phyloP scores from a whole-genome alignment of 1,140 invertebrate species.

The Zaprionus taronus region DNA sequence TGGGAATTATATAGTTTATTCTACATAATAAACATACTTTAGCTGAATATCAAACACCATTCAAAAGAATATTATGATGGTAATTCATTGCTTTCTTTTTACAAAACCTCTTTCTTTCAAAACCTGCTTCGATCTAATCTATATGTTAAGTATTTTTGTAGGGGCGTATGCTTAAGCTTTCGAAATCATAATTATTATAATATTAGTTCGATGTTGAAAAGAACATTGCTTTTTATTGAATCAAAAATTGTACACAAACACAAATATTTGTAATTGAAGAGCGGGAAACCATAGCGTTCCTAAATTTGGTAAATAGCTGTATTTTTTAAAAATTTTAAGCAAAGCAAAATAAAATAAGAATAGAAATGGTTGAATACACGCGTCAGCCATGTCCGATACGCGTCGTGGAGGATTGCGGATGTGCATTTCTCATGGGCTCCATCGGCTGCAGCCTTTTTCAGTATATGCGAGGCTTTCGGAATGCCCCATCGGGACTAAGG shows the following conservation, averaged over 20 bases:
- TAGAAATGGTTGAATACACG: conserved; percentile 61
- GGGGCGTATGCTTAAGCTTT: not conserved
- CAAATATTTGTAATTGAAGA: conserved; percentile 8
- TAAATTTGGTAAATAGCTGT: conserved; percentile 25
- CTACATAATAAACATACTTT: too few relatives aligned
- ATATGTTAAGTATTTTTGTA: not conserved
- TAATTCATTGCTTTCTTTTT: not conserved
- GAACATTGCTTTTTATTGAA: conserved; percentile 29
- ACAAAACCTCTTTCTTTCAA: not conserved
- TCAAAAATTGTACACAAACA: conserved; percentile 11
- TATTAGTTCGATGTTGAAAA: conserved; percentile 27
- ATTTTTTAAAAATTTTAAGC: conserved; percentile 18
- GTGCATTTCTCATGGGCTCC: conserved; percentile 70
- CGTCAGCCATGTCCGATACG: conserved; percentile 71
- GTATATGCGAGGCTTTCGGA: conserved; percentile 62
- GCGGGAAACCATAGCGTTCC: conserved; percentile 10
- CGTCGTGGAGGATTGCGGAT: conserved; percentile 71
- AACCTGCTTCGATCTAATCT: not conserved
- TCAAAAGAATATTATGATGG: not conserved
- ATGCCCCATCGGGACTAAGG: conserved; percentile 52
- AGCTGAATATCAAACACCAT: too few relatives aligned
- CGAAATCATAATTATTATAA: conserved; percentile 2
- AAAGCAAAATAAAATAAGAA: not conserved
- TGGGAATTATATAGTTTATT: too few relatives aligned
- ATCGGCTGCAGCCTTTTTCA: conserved; percentile 67